Evolutionary conservation across 2,113 vertebrate species (phyloP).

Genomic region (Megaleporinus macrocephalus): DNA sequence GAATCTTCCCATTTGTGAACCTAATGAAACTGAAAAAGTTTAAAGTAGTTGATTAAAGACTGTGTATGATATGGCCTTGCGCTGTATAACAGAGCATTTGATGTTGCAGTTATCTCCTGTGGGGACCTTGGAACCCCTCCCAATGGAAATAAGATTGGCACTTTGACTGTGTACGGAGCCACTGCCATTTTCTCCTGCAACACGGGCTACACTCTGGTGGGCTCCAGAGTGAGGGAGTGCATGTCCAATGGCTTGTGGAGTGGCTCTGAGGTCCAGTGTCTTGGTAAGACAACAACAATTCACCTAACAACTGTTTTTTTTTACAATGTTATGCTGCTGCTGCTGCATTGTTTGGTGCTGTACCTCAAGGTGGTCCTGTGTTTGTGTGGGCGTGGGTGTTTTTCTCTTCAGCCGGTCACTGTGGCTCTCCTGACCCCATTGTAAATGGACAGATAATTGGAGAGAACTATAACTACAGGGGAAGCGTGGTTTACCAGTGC

Average conservation of each 20-base stretch:
- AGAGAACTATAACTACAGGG: constrained; percentile 95
- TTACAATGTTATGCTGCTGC: not conserved
- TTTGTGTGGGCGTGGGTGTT: constrained; percentile 11
- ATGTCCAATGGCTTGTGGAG: constrained; percentile 98
- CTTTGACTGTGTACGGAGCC: constrained; percentile 87
- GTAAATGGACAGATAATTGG: constrained; percentile 95
- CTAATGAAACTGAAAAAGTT: no score
- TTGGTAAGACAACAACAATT: constrained; percentile 80
- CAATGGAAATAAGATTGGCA: constrained; percentile 96
- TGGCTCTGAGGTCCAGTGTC: constrained; percentile 89
- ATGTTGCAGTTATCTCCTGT: constrained; percentile 89
- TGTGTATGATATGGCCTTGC: no score
- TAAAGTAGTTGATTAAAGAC: no score
- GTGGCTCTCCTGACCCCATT: constrained; percentile 89
- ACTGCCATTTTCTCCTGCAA: constrained; percentile 99
- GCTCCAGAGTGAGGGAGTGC: constrained; percentile 93
- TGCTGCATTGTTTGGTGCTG: not conserved
- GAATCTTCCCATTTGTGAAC: no score
- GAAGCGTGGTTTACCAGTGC: constrained; percentile 97
- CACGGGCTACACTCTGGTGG: constrained; percentile 94
- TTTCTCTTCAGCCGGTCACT: constrained; percentile 85
- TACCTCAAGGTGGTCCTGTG: not conserved
- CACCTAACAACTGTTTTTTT: not conserved
- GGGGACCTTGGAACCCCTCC: constrained; percentile 91
- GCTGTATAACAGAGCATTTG: not conserved